Evolutionary conservation across 2,888 invertebrate genomes (phyloP), one percentile per base, ranked within the genome.

Genomic region (Lutraria lutraria): DNA sequence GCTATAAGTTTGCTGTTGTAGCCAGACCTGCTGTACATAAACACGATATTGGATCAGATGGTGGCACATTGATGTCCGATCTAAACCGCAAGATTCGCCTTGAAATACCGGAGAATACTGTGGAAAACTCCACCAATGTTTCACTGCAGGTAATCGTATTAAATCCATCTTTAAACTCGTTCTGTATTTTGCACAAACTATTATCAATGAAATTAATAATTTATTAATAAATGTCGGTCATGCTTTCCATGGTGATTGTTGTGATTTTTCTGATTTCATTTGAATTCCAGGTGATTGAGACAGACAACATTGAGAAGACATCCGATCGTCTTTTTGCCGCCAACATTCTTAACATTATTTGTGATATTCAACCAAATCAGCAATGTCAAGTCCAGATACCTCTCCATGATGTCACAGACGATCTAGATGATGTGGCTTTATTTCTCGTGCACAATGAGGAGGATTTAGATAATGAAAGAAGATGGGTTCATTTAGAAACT

Each of bases 1-100:
- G 85, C 13, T 81, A 85, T 52, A 90, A 76, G 52, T 91, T 92
- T 87, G 90, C 90, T 4, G 91, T 92, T 0, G 63, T 91, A 12
- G 92, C 89, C 19, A 88, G 91, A 21, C 92, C 92, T 12, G 60
- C 81, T 25, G 85, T 89, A 2, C 83, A 85, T 63, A 34, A 63
- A 15, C 89, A 91, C 54, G 63, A 53, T n/a, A 79, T 90, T 8
- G 87, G 84, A 8, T 19, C 60, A 6, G 81, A 83, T 13, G 92
- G 91, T 0, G 88, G 87, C 0, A 88, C 87, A 0, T 54, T 92
- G n/a, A 52, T 89, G 68, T 88, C 91, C 53, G 92, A 91, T 13
- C 68, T 89, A 6, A 88, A 92, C 80, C 60, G 90, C 19, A 89
- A 89, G 16, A 89, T 91, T 16, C 83, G 92, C 19, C 25, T 91